Evolutionary conservation across 2,888 invertebrate species (phyloP).

Genomic region (Acutogordius australiensis): DNA sequence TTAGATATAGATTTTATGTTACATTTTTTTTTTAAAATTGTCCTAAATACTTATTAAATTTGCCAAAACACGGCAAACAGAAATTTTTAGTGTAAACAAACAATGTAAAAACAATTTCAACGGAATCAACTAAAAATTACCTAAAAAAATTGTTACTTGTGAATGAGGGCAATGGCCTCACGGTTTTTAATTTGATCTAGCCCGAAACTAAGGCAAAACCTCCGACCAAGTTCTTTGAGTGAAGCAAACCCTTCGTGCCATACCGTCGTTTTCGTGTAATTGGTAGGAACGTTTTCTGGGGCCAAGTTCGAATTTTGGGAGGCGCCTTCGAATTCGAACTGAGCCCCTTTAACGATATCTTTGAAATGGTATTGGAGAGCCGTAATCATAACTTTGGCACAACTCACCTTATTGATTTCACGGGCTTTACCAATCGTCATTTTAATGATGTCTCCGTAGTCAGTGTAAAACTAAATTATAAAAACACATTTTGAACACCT

Average conservation of each 20-base stretch:
- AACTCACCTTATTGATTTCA: conserved; percentile 82
- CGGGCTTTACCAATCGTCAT: conserved; percentile 76
- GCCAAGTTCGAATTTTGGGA: neutral
- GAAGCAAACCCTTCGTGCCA: conserved; percentile 17
- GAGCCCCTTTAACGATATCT: conserved; percentile 28
- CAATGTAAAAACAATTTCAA: no score
- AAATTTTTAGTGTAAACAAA: neutral
- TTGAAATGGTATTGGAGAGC: conserved; percentile 61
- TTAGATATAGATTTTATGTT: no score
- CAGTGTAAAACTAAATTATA: conserved; percentile 50
- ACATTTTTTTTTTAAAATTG: no score
- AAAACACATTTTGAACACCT: no score
- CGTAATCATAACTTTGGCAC: conserved; percentile 66
- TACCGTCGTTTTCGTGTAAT: neutral
- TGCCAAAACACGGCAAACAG: no score
- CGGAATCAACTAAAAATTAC: no score
- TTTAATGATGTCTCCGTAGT: conserved; percentile 93
- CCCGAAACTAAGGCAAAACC: conserved; percentile 83
- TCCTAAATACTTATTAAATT: no score
- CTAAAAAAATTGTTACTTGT: conserved; percentile 30
- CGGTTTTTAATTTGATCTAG: conserved; percentile 80
- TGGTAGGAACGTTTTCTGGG: neutral
- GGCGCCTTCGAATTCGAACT: neutral
- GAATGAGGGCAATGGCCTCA: conserved; percentile 71
- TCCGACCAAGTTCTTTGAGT: conserved; percentile 56